phyloP scores from a whole-genome alignment of 2,797 vertebrate species.

The Parauchenoglanis punctatus region DNA sequence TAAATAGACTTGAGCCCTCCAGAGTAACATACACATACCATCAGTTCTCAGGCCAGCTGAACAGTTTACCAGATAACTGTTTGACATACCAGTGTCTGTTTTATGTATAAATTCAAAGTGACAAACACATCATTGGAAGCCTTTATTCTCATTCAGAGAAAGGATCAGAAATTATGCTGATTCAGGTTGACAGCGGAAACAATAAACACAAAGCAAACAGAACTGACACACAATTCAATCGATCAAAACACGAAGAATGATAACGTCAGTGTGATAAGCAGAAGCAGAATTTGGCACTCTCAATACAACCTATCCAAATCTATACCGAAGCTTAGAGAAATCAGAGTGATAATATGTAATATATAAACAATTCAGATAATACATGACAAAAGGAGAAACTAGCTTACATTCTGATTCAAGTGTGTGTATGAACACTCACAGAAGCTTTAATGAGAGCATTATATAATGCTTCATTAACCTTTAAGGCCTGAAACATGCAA shows the following conservation, averaged over 20 bases:
- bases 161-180: background rate
- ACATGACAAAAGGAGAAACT: background rate
- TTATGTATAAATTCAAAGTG: background rate
- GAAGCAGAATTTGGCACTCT: background rate
- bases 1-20: slow-evolving; percentile 12
- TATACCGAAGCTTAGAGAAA: background rate
- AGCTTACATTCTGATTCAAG: background rate
- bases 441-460: background rate
- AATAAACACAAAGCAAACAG: background rate
- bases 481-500: background rate
- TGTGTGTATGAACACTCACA: background rate
- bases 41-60: background rate
- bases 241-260: background rate
- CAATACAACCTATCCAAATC: background rate
- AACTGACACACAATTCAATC: background rate
- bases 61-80: slow-evolving; percentile 3
- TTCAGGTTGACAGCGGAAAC: background rate
- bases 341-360: background rate
- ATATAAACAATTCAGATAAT: background rate
- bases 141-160: slow-evolving; percentile 2
- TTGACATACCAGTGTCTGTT: background rate
- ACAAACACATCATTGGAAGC: background rate
- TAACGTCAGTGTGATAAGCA: background rate
- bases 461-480: slow-evolving; percentile 19
- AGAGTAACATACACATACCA: slow-evolving; percentile 14